Evolutionary conservation across 2,797 vertebrate species (phyloP), one percentile per base, ranked within the genome.

Genomic region (Macroramphosus scolopax): DNA sequence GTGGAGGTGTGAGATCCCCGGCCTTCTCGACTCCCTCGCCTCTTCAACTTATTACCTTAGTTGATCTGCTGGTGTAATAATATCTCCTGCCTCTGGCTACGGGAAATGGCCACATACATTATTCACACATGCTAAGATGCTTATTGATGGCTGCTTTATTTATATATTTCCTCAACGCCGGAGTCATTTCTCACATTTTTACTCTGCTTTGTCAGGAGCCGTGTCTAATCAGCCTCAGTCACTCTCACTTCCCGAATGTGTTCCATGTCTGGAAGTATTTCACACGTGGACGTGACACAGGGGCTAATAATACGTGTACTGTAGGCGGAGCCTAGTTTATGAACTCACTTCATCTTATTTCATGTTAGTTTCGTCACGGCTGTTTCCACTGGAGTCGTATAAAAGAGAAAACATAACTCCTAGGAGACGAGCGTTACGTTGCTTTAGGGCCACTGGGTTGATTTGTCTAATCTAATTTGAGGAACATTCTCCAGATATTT

Each of bases 71-170:
- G 77, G 81, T 78, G 60, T 87, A 86, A 87, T 87, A 87, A 87
- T 84, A 88, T 81, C 75, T 71, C 48, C 52, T 54, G 80, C 88
- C 84, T 62, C 79, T 57, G 77, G 88, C 86, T 77, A 78, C 64
- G 72, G 79, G 77, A 84, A 89, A 90, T 85, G 79, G 73, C 75
- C 74, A 46, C 77, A 87, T 89, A 71, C 77, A 89, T 90, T 85
- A 91, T 91, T 91, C 81, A 90, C 72, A 80, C 56, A 64, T 68
- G 71, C 78, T 87, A 83, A 77, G 78, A 83, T 85, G 77, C 65
- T 87, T 87, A 88, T 89, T 89, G 87, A 90, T 87, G 84, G 82
- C 58, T 80, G 43, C 44, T 84, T 88, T 75, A 81, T 87, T 81
- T 80, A 78, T 83, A 74, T 78, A 83, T 84, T 85, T 82, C 54